Base-by-base conservation (phyloP, 2,888 invertebrate species). In the Heteromyza rotundicornis region DNA sequence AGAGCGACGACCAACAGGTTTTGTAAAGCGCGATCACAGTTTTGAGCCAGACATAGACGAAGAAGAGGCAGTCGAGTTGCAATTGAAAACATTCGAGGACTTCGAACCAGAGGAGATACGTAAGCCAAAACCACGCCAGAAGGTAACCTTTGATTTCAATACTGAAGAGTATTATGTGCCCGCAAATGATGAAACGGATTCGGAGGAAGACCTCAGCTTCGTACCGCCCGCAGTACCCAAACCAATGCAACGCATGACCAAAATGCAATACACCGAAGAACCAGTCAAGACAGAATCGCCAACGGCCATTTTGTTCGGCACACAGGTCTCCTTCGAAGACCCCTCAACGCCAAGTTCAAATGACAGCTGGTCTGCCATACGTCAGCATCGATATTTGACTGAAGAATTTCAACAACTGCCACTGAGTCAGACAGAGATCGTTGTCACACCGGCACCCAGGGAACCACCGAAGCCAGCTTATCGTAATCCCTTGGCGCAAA, bases 301-400 rank as follows among this genome's bases (percentile, higher is more conserved):
- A 8, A n/a, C n/a, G n/a, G n/a, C n/a, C n/a, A 63, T 68, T 2
- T 68, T 78, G 0, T 78, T 80, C 59, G 71, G 76, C 44, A 68
- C 68, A 1, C 78, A 76, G 49, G 63, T 75, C 12, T 74, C 78
- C 1, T 68, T 60, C 2, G 70, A 68, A 8, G 69, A 71, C n/a
- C 68, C 71, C 59, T 7, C n/a, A 27, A 10, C 5, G 27, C 56
- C n/a, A 10, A 36, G 36, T 0, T 16, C 49, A 20, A 63, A 64
- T 10, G 82, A 83, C 59, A 86, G 84, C 59, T 87, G 87, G 87
- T 85, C 86, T 40, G 78, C 87, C 64, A 83, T 88, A 64, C 83
- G 85, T 0, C 83, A 86, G 61, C 87, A 87, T 70, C 82, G 87
- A 49, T 62, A 70, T 65, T 66, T 79, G 62, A 77, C 74, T 71